These are phyloP conservation scores for Rhagoletis pomonella DNA, from an alignment of 1,140 invertebrate species.

Conservation along the genomic window DNA sequence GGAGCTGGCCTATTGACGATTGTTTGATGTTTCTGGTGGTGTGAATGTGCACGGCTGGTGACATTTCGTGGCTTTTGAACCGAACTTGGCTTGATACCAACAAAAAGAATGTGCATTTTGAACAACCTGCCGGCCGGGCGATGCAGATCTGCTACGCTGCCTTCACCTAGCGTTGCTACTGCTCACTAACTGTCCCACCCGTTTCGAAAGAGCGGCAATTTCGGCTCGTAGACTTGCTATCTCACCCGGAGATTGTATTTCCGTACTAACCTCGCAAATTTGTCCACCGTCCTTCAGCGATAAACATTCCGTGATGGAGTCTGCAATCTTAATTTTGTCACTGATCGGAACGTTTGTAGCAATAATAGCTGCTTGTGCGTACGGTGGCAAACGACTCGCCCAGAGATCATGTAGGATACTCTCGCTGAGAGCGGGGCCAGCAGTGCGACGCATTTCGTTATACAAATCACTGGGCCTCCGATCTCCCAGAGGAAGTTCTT, in stretches of 20 bases:
- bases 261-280: neutral
- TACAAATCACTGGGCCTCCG: slow-evolving; percentile 3
- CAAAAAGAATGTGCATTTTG: neutral
- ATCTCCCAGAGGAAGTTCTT: neutral
- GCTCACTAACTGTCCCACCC: neutral
- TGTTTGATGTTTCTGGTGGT: neutral
- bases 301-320: slow-evolving; percentile 21
- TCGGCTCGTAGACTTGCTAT: neutral
- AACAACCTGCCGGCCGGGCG: too few relatives aligned
- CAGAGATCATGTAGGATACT: neutral
- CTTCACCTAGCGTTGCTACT: neutral
- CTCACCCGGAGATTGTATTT: neutral
- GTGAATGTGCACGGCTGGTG: neutral
- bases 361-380: neutral
- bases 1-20: neutral
- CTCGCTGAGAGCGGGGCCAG: slow-evolving; percentile 9
- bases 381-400: neutral
- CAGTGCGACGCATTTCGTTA: slow-evolving; percentile 4
- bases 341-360: too few relatives aligned
- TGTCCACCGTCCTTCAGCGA: neutral
- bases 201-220: neutral
- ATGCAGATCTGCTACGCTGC: slow-evolving; percentile 5
- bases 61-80: neutral
- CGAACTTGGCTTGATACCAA: slow-evolving; percentile 45
- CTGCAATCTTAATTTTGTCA: slow-evolving; percentile 31